Evolutionary conservation across 2,113 vertebrate genomes (phyloP), one percentile per base, ranked within the genome.

Genomic region (Saimiri boliviensis): DNA sequence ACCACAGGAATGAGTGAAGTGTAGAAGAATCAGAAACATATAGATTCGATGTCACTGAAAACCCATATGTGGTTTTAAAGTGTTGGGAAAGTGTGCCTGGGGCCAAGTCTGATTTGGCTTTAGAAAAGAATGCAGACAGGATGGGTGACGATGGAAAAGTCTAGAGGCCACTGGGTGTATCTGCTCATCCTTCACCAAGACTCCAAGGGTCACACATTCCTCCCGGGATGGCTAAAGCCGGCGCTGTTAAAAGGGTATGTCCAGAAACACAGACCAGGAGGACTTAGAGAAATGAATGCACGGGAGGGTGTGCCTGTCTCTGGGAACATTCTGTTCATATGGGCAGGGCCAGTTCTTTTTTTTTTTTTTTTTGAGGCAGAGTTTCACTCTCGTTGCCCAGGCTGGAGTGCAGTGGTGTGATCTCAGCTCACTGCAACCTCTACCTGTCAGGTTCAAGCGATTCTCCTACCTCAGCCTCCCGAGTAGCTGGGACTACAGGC

Each of bases 1-100:
- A 54, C 82, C 16, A 10, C 32, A 56, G 32, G 45, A 94, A 82
- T 93, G 89, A 92, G 86, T 95, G 76, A 81, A 93, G 77, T 56
- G 27, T 94, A 90, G 81, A 97, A 85, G 73, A 91, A 91, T 96
- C 87, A 96, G 95, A 85, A 94, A 93, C 40, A 93, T 58, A 60
- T 60, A 73, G 86, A 95, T 89, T 94, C 66, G 45, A 89, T 94
- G 95, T 96, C 66, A 93, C 66, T 91, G n/a, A 94, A 92, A 93
- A 94, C 89, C 37, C 81, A 94, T 88, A 85, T 4, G 27, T 77
- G 63, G 30, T 83, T 94, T 94, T 47, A 74, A 92, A 88, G 86
- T 95, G 71, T 96, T 14, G 40, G 77, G 89, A 54, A 94, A 95
- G 94, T 70, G 85, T 73, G 71, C 56, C 47, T 37, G 45, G 17